phyloP scores from a whole-genome alignment of 2,888 invertebrate genomes.

The Chouioia cunea region DNA sequence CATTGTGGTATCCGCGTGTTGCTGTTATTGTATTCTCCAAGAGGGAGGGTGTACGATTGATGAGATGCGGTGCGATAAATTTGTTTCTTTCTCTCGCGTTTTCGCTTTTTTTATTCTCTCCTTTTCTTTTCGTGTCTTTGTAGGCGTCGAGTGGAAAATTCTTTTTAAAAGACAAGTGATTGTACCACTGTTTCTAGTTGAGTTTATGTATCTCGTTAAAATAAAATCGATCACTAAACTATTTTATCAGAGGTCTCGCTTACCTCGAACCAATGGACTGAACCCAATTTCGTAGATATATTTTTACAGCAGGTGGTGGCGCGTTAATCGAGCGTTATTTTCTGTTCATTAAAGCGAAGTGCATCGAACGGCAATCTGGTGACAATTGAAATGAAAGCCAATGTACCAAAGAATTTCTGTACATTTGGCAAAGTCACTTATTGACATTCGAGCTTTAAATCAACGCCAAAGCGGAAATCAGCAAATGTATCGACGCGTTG shows the following conservation, averaged over 20 bases:
- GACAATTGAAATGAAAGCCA: slow-evolving; percentile 25
- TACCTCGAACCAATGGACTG: no score
- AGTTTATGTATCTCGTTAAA: no score
- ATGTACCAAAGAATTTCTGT: slow-evolving; percentile 20
- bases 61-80: slow-evolving; percentile 24
- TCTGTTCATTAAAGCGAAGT: slow-evolving; percentile 13
- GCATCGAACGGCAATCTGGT: background rate
- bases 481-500: background rate
- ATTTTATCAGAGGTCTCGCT: no score
- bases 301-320: no score
- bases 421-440: slow-evolving; percentile 36
- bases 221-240: no score
- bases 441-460: slow-evolving; percentile 22
- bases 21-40: background rate
- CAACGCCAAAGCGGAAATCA: slow-evolving; percentile 9
- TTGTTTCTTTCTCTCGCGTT: no score
- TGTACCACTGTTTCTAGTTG: no score
- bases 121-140: no score
- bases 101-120: no score
- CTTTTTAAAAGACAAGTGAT: background rate
- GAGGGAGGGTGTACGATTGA: slow-evolving; percentile 22
- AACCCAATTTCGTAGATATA: no score
- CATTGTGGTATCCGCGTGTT: no score
- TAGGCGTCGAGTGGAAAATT: no score
- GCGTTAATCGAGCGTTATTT: slow-evolving; percentile 20